These are phyloP conservation scores for Chrysaora quinquecirrha DNA, from an alignment of 30 jellyfish, hydroid and myxozoan genomes.

Conservation along the genomic window DNA sequence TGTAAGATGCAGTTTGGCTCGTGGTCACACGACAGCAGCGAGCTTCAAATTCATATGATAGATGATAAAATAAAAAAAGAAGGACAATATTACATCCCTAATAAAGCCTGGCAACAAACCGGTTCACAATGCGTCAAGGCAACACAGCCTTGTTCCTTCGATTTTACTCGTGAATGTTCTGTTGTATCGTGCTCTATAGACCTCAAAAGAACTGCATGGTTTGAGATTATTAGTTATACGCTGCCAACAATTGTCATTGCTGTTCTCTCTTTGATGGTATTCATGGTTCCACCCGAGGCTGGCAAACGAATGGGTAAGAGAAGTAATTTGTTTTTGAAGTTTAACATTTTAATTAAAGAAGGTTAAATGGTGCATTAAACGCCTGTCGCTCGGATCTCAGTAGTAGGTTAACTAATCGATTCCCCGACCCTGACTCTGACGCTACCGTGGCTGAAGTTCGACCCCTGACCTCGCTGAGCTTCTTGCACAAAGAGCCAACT, in stretches of 20 bases:
- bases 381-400: too few relatives aligned
- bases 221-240: conserved; percentile 74
- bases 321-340: too few relatives aligned
- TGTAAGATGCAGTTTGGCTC: conserved; percentile 65
- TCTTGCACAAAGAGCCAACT: too few relatives aligned
- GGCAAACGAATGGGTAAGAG: conserved; percentile 87
- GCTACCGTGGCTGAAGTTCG: too few relatives aligned
- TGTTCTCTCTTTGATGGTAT: conserved; percentile 64
- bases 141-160: conserved; percentile 20
- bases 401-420: too few relatives aligned
- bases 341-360: too few relatives aligned
- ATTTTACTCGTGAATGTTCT: conserved; percentile 21
- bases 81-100: neutral
- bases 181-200: conserved; percentile 35
- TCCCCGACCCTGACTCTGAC: too few relatives aligned
- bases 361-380: too few relatives aligned
- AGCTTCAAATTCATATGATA: conserved; percentile 17
- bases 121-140: conserved; percentile 1
- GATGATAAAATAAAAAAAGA: neutral
- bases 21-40: conserved; percentile 69
- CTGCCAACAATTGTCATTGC: conserved; percentile 79
- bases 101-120: conserved; percentile 62
- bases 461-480: too few relatives aligned
- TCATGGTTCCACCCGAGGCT: conserved; percentile 91
- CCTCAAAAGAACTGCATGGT: conserved; percentile 63